Evolutionary conservation across 2,113 vertebrate species (phyloP), one percentile per base, ranked within the genome.

Genomic region (Catharus fuscescens): DNA sequence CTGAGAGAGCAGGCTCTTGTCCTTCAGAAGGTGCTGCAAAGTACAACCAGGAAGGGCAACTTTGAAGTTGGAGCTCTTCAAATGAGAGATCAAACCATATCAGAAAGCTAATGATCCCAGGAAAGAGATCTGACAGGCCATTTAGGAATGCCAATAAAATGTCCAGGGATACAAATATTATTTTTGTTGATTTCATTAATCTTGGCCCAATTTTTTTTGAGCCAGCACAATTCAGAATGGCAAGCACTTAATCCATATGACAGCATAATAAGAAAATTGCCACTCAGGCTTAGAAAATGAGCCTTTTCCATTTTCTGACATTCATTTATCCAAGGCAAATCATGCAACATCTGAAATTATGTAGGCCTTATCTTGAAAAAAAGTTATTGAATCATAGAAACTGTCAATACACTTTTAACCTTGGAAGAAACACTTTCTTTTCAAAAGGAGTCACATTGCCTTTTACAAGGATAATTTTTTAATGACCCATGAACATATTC

Each of bases 121-220:
- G 66, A 94, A 86, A 93, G 88, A 88, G 59, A 86, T 87, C 67
- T 92, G 94, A 94, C 92, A 96, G 80, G 71, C 50, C 61, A 92
- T 97, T 97, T 92, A 76, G 32, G 80, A 93, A 94, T 93, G 86
- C 90, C 96, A 98, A 94, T 96, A 97, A 62, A 96, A 93, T 76
- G 42, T 25, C 65, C 86, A 82, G 32, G 71, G 92, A 96, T 97
- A 96, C 92, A 98, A 97, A 95, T 23, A 96, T 96, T 96, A 90
- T 96, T 96, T 97, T 96, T 6, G 38, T 92, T 96, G 69, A 97
- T 97, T 97, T 97, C 95, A 95, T 97, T 98, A 96, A 97, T 97
- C 96, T 97, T 94, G 66, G 57, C 76, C 86, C 56, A 96, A 92
- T 28, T 47, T 96, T 54, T 97, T 77, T 65, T 70, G 53, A 96